phyloP scores from a whole-genome alignment of 2,113 vertebrate genomes.

The Copsychus sechellarum region DNA sequence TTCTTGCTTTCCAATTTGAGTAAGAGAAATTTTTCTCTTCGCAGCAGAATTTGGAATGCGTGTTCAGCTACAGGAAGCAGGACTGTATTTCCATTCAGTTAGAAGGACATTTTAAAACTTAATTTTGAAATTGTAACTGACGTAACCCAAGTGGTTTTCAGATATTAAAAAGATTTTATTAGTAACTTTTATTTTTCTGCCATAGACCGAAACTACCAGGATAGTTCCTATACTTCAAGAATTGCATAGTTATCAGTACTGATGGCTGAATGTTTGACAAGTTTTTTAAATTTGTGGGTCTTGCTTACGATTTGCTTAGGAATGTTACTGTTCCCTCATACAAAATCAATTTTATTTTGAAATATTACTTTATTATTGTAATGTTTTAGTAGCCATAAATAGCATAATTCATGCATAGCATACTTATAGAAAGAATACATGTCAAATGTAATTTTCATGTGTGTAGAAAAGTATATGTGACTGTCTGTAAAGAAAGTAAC shows the following conservation, averaged over 20 bases:
- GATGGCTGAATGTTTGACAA: not conserved
- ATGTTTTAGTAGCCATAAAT: not conserved
- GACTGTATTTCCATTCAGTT: not conserved
- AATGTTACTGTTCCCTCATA: not conserved
- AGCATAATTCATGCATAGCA: not conserved
- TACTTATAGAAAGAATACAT: not conserved
- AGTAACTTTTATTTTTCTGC: not conserved
- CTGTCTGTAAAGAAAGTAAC: not conserved
- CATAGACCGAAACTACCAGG: not conserved
- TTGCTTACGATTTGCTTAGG: not conserved
- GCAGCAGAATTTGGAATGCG: not conserved
- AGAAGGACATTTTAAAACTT: not conserved
- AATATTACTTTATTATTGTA: not conserved
- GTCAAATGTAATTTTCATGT: not conserved
- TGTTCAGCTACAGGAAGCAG: not conserved
- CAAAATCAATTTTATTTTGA: not conserved
- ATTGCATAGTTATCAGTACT: not conserved
- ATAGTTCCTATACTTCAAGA: not conserved
- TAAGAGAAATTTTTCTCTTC: not conserved
- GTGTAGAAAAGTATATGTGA: not conserved
- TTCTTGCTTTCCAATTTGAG: not conserved
- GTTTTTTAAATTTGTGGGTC: not conserved
- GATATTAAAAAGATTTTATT: not conserved
- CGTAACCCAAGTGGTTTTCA: not conserved
- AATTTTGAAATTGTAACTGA: not conserved